Conservation (phyloP, 2,113 vertebrate genomes). For the Argyrosomus japonicus region DNA sequence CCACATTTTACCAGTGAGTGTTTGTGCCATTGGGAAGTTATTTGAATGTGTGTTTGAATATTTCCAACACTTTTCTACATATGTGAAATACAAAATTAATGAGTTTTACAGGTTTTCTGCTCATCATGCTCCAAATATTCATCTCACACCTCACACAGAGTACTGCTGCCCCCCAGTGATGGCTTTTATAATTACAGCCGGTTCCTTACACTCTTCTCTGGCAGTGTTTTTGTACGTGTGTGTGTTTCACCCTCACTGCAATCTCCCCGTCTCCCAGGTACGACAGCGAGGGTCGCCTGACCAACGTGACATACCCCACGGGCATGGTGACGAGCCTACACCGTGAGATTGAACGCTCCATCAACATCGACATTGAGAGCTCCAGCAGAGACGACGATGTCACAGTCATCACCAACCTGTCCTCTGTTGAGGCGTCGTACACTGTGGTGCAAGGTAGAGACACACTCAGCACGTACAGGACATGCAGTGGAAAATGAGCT, state of each 20-base stretch:
- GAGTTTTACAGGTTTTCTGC: slow-evolving; percentile 9
- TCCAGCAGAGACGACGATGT: slow-evolving; percentile 98
- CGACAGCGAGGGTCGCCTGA: slow-evolving; percentile 97
- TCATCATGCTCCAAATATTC: not conserved
- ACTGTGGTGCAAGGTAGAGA: slow-evolving; percentile 96
- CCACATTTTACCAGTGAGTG: slow-evolving; percentile 99
- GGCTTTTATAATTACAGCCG: slow-evolving; percentile 50
- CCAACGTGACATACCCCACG: slow-evolving; percentile 97
- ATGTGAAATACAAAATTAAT: slow-evolving; percentile 30
- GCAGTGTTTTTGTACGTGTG: not conserved
- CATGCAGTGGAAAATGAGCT: slow-evolving; percentile 10
- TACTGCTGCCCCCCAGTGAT: slow-evolving; percentile 75
- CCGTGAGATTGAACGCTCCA: slow-evolving; percentile 98
- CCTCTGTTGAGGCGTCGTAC: slow-evolving; percentile 97
- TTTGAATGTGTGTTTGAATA: slow-evolving; percentile 29
- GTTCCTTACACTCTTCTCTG: not conserved
- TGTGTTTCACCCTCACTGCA: not conserved
- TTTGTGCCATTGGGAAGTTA: slow-evolving; percentile 32
- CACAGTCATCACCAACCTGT: slow-evolving; percentile 98
- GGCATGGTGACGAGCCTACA: slow-evolving; percentile 98
- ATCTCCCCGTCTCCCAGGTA: slow-evolving; percentile 84
- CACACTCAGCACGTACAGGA: slow-evolving; percentile 5
- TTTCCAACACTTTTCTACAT: not conserved
- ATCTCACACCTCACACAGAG: not conserved
- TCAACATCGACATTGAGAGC: slow-evolving; percentile 99